A percentile compares a stretch with the other conserved stretches of the same genome.
Evolutionary conservation across 2,888 invertebrate species (phyloP).

Genomic region (Philaethria dido): DNA sequence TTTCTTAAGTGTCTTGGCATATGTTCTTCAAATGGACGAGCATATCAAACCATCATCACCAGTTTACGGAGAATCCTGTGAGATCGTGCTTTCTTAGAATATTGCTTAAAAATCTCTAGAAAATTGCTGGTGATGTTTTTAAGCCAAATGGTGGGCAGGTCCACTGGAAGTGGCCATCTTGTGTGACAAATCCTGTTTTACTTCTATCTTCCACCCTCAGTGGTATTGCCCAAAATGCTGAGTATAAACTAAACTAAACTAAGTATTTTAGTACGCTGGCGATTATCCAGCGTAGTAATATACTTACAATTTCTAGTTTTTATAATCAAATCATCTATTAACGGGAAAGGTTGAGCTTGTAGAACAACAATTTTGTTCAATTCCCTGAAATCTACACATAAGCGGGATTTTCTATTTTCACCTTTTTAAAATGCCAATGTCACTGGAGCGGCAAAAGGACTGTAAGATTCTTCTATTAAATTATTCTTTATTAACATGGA

Average conservation of each 20-base stretch:
- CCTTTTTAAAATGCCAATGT: not conserved
- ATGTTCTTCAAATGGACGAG: conserved; percentile 47
- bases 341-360: conserved; percentile 51
- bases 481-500: conserved; percentile 42
- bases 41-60: conserved; percentile 44
- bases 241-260: no score
- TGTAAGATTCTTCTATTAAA: conserved; percentile 47
- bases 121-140: conserved; percentile 57
- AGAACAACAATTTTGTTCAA: conserved; percentile 48
- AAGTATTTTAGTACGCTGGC: no score
- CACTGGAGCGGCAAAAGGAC: conserved; percentile 44
- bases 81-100: conserved; percentile 48
- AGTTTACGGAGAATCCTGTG: conserved; percentile 38
- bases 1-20: conserved; percentile 44
- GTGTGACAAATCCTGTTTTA: conserved; percentile 51
- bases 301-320: conserved; percentile 55
- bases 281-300: conserved; percentile 54
- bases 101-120: conserved; percentile 54
- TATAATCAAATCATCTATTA: conserved; percentile 55
- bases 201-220: conserved; percentile 52
- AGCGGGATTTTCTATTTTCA: not conserved
- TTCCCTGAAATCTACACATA: no score
- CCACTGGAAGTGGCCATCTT: conserved; percentile 41
- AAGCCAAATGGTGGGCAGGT: conserved; percentile 57
- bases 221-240: conserved; percentile 62